A percentile compares a stretch with the other conserved stretches of the same genome.
phyloP scores from a whole-genome alignment of 2,888 invertebrate genomes.

The Microctonus brassicae region DNA sequence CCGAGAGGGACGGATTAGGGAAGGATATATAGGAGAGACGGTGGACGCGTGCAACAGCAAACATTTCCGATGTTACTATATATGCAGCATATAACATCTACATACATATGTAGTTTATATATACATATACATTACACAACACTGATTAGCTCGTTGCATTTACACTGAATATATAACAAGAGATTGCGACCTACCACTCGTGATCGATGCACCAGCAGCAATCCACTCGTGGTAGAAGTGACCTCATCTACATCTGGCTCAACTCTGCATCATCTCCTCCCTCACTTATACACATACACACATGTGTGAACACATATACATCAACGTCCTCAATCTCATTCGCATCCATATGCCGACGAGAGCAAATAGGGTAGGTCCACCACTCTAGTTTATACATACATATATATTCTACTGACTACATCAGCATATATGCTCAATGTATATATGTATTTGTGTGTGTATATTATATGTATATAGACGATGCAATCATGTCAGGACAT shows the following conservation, averaged over 20 bases:
- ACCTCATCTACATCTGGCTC: conserved; percentile 65
- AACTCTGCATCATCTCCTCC: conserved; percentile 47
- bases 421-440: neutral
- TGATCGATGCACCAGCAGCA: conserved; percentile 57
- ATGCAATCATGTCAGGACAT: conserved; percentile 59
- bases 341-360: conserved; percentile 46
- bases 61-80: conserved; percentile 9
- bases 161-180: conserved; percentile 49
- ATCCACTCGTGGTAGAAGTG: conserved; percentile 41
- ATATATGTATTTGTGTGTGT: neutral
- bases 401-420: conserved; percentile 21
- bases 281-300: neutral
- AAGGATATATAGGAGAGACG: conserved; percentile 31
- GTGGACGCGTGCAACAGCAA: conserved; percentile 5
- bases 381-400: neutral
- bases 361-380: conserved; percentile 52
- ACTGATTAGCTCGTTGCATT: conserved; percentile 60
- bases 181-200: conserved; percentile 46
- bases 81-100: no score
- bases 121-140: conserved; percentile 37
- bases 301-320: neutral
- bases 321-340: conserved; percentile 39
- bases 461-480: no score
- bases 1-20: conserved; percentile 54
- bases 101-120: neutral